Conservation (phyloP, 2,113 vertebrate species). For the Scomber japonicus region DNA sequence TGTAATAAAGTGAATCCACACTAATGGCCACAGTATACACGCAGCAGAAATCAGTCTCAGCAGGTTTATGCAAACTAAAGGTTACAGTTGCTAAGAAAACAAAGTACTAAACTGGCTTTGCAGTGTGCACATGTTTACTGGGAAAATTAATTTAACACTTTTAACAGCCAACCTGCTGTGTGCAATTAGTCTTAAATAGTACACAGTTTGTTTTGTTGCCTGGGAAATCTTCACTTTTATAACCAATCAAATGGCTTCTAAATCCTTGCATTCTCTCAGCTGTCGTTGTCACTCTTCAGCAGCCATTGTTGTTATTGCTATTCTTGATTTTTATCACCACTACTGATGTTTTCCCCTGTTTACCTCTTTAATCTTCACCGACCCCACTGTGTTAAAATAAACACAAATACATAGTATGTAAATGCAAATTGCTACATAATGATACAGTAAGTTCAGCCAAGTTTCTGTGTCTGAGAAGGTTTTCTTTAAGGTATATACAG, state of each 20-base stretch:
- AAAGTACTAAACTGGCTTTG: slow-evolving; percentile 5
- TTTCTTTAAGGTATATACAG: too few species aligned
- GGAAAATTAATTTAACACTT: slow-evolving; percentile 36
- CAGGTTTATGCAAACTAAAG: slow-evolving; percentile 17
- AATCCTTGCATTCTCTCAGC: slow-evolving; percentile 13
- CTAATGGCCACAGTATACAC: slow-evolving; percentile 9
- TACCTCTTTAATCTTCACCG: too few species aligned
- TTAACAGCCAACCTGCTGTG: slow-evolving; percentile 18
- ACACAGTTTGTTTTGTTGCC: slow-evolving; percentile 25
- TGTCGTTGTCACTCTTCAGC: too few species aligned
- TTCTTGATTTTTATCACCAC: too few species aligned
- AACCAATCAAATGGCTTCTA: slow-evolving; percentile 19
- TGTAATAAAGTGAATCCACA: slow-evolving; percentile 2
- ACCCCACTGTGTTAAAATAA: too few species aligned
- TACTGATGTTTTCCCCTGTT: too few species aligned
- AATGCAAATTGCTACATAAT: too few species aligned
- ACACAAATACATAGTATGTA: too few species aligned
- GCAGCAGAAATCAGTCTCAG: slow-evolving; percentile 8
- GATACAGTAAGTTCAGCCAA: too few species aligned
- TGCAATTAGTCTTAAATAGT: slow-evolving; percentile 50
- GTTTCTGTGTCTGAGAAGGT: too few species aligned
- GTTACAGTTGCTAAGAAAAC: slow-evolving; percentile 23
- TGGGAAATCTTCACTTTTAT: slow-evolving; percentile 44
- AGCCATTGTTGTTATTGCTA: too few species aligned
- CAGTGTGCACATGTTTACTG: slow-evolving; percentile 8